Evolutionary conservation across 2,888 invertebrate species (phyloP).

Genomic region (Limenitis camilla): DNA sequence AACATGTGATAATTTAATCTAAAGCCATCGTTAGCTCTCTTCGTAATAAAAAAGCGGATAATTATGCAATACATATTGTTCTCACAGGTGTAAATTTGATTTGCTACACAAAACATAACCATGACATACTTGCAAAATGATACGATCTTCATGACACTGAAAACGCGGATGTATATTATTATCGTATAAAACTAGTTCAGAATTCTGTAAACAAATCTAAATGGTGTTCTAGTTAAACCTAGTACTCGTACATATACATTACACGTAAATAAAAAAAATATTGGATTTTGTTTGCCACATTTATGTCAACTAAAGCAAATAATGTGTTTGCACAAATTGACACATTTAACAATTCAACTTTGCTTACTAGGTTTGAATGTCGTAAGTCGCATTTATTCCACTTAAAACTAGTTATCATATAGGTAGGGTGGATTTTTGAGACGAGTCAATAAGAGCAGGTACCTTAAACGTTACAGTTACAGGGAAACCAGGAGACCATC

Average conservation of each 20-base stretch:
- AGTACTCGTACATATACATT: background rate
- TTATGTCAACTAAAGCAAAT: no score
- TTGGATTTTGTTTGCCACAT: no score
- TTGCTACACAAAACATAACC: conserved; percentile 18
- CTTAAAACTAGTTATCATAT: no score
- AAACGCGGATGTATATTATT: conserved; percentile 20
- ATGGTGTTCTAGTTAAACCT: background rate
- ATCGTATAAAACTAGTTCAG: conserved; percentile 12
- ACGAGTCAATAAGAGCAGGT: no score
- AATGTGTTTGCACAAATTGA: no score
- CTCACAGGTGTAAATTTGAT: conserved; percentile 13
- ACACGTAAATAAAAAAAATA: background rate
- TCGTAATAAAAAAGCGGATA: background rate
- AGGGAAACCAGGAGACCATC: no score
- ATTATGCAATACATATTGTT: conserved; percentile 6
- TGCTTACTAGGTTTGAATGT: no score
- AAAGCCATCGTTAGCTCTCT: background rate
- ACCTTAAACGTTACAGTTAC: no score
- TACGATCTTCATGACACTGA: conserved; percentile 20
- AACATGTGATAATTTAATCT: no score
- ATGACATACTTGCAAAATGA: conserved; percentile 19
- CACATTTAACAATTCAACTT: no score
- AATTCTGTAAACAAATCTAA: conserved; percentile 7
- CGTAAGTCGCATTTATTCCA: no score
- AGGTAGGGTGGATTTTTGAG: no score